A percentile compares a stretch with the other conserved stretches of the same genome.
Conservation (phyloP, 2,888 invertebrate genomes). For the Carterocephalus palaemon region DNA sequence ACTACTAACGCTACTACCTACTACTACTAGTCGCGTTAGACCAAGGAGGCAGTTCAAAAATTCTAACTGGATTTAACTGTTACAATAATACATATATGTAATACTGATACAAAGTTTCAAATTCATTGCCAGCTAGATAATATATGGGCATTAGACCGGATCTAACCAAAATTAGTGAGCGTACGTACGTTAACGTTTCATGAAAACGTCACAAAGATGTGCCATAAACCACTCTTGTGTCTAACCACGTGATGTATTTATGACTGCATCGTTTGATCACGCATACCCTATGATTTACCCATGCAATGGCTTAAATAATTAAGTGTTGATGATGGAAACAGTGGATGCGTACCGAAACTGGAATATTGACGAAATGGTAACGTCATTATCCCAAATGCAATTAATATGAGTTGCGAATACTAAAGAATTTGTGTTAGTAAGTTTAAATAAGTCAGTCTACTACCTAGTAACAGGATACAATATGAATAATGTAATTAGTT, state of each 20-base stretch:
- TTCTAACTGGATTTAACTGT: too few relatives aligned
- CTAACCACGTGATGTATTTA: constrained; percentile 26
- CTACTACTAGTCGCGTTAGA: too few relatives aligned
- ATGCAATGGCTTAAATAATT: constrained; percentile 18
- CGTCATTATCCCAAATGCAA: too few relatives aligned
- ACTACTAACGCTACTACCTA: too few relatives aligned
- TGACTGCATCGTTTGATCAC: constrained; percentile 23
- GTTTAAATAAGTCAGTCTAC: too few relatives aligned
- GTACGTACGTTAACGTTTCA: constrained; percentile 25
- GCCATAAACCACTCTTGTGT: constrained; percentile 25
- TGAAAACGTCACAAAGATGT: constrained; percentile 25
- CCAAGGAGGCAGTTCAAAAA: too few relatives aligned
- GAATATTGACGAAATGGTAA: too few relatives aligned
- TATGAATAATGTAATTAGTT: too few relatives aligned
- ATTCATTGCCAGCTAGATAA: constrained; percentile 12
- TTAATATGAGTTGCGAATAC: too few relatives aligned
- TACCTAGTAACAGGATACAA: too few relatives aligned
- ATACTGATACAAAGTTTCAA: neutral
- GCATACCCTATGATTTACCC: constrained; percentile 22
- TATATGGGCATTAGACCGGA: constrained; percentile 19
- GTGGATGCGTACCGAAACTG: too few relatives aligned
- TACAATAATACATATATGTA: neutral
- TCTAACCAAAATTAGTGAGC: constrained; percentile 27
- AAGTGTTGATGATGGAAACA: constrained; percentile 18
- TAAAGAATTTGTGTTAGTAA: too few relatives aligned